Evolutionary conservation across 2,113 vertebrate species (phyloP).

Genomic region (Engystomops pustulosus): DNA sequence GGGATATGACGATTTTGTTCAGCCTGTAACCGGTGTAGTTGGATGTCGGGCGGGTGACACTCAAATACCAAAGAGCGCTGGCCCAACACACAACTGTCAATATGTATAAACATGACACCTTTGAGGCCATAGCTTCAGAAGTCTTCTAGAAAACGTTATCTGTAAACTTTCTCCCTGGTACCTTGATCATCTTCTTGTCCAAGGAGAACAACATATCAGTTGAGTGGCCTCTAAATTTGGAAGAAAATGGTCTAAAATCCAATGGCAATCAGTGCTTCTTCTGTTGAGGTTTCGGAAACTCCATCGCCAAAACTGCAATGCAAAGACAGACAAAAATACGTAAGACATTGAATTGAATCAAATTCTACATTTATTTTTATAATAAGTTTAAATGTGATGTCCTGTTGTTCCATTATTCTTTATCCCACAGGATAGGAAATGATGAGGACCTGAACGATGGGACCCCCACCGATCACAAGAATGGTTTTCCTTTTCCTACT

Average conservation of each 20-base stretch:
- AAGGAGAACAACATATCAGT: slow-evolving; percentile 79
- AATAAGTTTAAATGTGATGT: not conserved
- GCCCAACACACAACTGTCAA: slow-evolving; percentile 98
- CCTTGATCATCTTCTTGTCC: slow-evolving; percentile 70
- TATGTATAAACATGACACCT: slow-evolving; percentile 95
- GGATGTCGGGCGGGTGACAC: slow-evolving; percentile 88
- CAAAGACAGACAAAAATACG: not conserved
- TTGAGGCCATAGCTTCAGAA: slow-evolving; percentile 93
- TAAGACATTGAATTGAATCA: not conserved
- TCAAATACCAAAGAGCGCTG: slow-evolving; percentile 96
- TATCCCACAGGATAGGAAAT: no score
- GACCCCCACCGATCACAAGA: no score
- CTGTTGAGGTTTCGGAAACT: slow-evolving; percentile 56
- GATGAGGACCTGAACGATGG: no score
- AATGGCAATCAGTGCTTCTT: slow-evolving; percentile 64
- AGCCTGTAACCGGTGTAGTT: slow-evolving; percentile 86
- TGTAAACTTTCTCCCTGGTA: slow-evolving; percentile 75
- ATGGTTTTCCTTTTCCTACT: no score
- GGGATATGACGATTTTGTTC: slow-evolving; percentile 78
- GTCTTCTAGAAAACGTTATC: slow-evolving; percentile 74
- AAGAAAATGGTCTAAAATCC: slow-evolving; percentile 56
- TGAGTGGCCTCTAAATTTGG: slow-evolving; percentile 67
- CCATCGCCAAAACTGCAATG: slow-evolving; percentile 77
- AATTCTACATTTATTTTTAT: not conserved
- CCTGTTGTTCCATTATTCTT: no score